A percentile compares a stretch with the other conserved stretches of the same genome.
Evolutionary conservation across 1,140 invertebrate species (phyloP).

Genomic region (Ruditapes philippinarum): DNA sequence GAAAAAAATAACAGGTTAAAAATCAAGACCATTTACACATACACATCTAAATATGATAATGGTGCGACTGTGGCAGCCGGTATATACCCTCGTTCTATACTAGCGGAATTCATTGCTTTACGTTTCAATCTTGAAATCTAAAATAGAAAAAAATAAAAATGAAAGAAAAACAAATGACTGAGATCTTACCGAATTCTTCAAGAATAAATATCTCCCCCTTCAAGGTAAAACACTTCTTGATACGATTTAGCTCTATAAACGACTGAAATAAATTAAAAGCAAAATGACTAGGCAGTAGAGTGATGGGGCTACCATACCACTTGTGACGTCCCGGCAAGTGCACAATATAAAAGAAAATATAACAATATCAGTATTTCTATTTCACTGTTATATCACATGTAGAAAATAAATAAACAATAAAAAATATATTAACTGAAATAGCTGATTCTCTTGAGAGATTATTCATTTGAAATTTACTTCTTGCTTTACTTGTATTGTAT

Average conservation of each 20-base stretch:
- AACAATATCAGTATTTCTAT: slow-evolving; percentile 12
- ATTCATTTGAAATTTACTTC: too few relatives aligned
- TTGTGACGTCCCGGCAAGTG: slow-evolving; percentile 55
- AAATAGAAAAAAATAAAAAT: slow-evolving; percentile 62
- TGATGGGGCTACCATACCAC: slow-evolving; percentile 66
- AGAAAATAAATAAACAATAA: neutral
- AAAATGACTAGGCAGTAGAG: slow-evolving; percentile 78
- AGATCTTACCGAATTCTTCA: slow-evolving; percentile 91
- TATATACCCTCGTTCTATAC: slow-evolving; percentile 55
- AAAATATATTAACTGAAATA: neutral
- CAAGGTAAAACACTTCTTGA: slow-evolving; percentile 99
- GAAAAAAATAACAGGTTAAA: neutral
- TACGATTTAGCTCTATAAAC: slow-evolving; percentile 99
- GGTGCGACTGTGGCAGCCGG: slow-evolving; percentile 32
- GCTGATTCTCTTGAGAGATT: neutral
- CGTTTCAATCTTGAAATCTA: slow-evolving; percentile 54
- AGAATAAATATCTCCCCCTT: slow-evolving; percentile 99
- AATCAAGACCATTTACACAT: slow-evolving; percentile 39
- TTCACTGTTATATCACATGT: slow-evolving; percentile 4
- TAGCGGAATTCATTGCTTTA: slow-evolving; percentile 49
- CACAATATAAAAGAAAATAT: slow-evolving; percentile 33
- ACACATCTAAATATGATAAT: slow-evolving; percentile 45
- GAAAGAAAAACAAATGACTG: slow-evolving; percentile 65
- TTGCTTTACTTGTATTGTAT: neutral
- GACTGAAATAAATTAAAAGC: slow-evolving; percentile 92